phyloP scores from a whole-genome alignment of 2,888 invertebrate species.

The Adelphocoris suturalis region DNA sequence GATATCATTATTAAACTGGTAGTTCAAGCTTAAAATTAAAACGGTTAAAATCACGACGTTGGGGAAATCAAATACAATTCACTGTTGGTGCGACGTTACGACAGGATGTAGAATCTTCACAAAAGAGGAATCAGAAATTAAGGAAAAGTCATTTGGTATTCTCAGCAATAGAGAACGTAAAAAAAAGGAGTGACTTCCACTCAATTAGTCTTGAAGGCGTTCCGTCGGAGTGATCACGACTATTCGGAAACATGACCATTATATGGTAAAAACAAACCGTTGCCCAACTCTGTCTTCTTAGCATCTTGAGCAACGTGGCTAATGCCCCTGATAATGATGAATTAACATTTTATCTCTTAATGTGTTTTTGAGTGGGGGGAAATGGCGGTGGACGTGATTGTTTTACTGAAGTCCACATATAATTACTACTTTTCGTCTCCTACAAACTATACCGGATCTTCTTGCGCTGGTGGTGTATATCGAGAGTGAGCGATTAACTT shows the following conservation, averaged over 20 bases:
- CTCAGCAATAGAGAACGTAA: constrained; percentile 22
- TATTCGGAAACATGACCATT: constrained; percentile 59
- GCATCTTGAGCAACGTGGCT: constrained; percentile 39
- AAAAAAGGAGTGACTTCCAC: constrained; percentile 45
- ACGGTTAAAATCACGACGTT: too few relatives aligned
- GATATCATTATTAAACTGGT: too few relatives aligned
- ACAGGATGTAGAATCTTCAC: constrained; percentile 47
- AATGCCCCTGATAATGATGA: constrained; percentile 33
- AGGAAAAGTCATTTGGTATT: constrained; percentile 56
- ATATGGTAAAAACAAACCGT: constrained; percentile 59
- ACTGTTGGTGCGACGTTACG: background rate
- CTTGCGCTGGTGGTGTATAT: too few relatives aligned
- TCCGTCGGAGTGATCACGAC: constrained; percentile 61
- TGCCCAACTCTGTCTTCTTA: constrained; percentile 17
- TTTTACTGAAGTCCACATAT: background rate
- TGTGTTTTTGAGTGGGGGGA: constrained; percentile 11
- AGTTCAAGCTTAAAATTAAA: too few relatives aligned
- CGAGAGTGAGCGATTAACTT: too few relatives aligned
- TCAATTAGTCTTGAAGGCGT: constrained; percentile 59
- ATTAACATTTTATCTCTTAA: constrained; percentile 48
- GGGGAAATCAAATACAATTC: too few relatives aligned
- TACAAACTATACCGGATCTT: too few relatives aligned
- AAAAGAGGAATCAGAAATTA: constrained; percentile 49
- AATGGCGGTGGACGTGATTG: background rate
- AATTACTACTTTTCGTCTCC: too few relatives aligned